Evolutionary conservation across 2,113 vertebrate genomes (phyloP).

Genomic region (Gadus chalcogrammus): DNA sequence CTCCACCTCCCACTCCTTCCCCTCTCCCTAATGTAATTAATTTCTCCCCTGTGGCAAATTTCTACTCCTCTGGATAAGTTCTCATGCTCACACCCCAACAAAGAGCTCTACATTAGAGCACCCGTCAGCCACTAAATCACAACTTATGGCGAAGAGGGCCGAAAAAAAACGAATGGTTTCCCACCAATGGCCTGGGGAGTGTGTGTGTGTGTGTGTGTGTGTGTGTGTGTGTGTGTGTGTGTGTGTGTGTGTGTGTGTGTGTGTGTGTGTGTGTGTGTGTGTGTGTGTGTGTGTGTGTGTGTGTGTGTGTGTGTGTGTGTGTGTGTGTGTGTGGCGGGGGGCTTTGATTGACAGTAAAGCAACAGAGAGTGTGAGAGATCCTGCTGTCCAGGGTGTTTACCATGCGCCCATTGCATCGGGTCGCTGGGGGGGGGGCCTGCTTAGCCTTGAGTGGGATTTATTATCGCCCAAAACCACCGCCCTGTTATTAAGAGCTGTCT

Average conservation of each 20-base stretch:
- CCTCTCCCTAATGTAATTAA: background rate
- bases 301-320: too few species aligned
- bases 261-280: too few species aligned
- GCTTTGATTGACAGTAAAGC: slow-evolving; percentile 60
- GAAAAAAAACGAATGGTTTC: slow-evolving; percentile 35
- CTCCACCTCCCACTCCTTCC: slow-evolving; percentile 4
- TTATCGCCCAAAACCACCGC: slow-evolving; percentile 43
- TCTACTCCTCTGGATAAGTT: background rate
- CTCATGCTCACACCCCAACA: background rate
- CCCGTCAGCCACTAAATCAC: slow-evolving; percentile 56
- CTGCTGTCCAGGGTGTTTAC: slow-evolving; percentile 67
- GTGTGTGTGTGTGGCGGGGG: background rate
- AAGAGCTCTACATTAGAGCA: slow-evolving; percentile 3
- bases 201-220: too few species aligned
- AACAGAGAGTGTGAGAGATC: slow-evolving; percentile 55
- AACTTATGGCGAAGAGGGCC: slow-evolving; percentile 43
- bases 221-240: too few species aligned
- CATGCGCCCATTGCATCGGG: slow-evolving; percentile 57
- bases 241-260: too few species aligned
- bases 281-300: too few species aligned
- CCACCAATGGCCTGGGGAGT: slow-evolving; percentile 28
- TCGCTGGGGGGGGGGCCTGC: slow-evolving; percentile 47
- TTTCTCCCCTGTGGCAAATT: background rate
- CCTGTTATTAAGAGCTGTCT: slow-evolving; percentile 61
- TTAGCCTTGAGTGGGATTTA: slow-evolving; percentile 65